Percentiles rank a stretch among this genome's conserved stretches.
These are phyloP conservation scores for Sapayoa aenigma DNA, from an alignment of 2,113 vertebrate genomes.

Conservation along the genomic window DNA sequence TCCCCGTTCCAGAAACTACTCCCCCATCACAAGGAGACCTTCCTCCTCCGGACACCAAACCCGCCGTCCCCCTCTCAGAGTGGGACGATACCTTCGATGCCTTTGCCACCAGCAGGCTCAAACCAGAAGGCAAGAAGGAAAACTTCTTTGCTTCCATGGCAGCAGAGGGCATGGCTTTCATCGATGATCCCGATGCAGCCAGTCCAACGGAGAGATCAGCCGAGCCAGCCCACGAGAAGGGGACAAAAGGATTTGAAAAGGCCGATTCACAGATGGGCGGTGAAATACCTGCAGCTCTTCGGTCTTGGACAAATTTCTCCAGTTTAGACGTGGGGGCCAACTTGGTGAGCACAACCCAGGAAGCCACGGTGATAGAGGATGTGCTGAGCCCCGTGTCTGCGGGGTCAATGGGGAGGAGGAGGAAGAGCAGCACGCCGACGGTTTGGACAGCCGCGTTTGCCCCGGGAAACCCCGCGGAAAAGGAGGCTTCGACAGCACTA, in stretches of 20 bases:
- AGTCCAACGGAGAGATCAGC: rapidly evolving
- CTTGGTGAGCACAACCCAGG: conserved; percentile 13
- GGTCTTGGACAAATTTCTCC: conserved; percentile 19
- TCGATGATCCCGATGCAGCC: neutral
- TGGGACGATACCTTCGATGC: conserved; percentile 85
- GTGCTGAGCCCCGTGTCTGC: neutral
- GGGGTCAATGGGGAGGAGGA: neutral
- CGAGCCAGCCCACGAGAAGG: rapidly evolving
- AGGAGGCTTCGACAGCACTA: rapidly evolving
- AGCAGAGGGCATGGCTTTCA: conserved; percentile 48
- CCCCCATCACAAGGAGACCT: conserved; percentile 51
- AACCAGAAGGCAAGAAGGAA: conserved; percentile 48
- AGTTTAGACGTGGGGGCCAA: neutral
- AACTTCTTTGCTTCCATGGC: neutral
- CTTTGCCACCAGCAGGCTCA: conserved; percentile 84
- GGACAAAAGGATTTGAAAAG: neutral
- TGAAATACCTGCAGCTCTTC: neutral
- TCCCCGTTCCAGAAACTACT: conserved; percentile 69
- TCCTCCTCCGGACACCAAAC: conserved; percentile 3
- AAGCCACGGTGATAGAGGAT: neutral
- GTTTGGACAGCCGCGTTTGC: neutral
- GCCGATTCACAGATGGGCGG: rapidly evolving
- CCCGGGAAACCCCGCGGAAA: neutral
- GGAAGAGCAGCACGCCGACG: neutral
- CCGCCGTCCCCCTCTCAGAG: conserved; percentile 62